These are phyloP conservation scores for Netelia inedita DNA, from an alignment of 2,888 invertebrate species.

Conservation along the genomic window DNA sequence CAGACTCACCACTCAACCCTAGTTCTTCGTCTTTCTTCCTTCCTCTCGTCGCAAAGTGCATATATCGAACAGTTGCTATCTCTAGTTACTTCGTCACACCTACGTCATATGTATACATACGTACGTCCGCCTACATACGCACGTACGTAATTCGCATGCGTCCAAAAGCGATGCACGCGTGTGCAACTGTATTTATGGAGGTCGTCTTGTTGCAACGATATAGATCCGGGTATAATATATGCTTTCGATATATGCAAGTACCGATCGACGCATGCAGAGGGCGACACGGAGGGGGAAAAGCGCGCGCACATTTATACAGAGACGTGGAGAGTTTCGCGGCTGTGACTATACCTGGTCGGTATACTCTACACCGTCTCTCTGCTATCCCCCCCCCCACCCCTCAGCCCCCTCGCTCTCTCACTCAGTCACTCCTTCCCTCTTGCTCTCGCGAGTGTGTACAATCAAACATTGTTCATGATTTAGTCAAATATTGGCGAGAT, in stretches of 20 bases:
- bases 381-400: conserved; percentile 3
- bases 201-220: conserved; percentile 51
- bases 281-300: conserved; percentile 26
- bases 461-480: conserved; percentile 85
- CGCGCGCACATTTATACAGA: conserved; percentile 40
- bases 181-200: conserved; percentile 37
- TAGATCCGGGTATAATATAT: conserved; percentile 44
- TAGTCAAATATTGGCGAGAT: conserved; percentile 85
- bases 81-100: conserved; percentile 36
- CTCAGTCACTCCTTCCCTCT: conserved; percentile 38
- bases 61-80: conserved; percentile 60
- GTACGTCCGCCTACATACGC: conserved; percentile 49
- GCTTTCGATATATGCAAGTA: conserved; percentile 6
- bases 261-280: conserved; percentile 17
- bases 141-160: neutral
- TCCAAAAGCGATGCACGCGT: conserved; percentile 8
- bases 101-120: neutral
- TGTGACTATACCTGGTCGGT: conserved; percentile 58
- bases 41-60: conserved; percentile 40
- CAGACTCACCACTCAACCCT: conserved; percentile 51
- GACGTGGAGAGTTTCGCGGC: conserved; percentile 59
- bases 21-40: conserved; percentile 46
- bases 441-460: conserved; percentile 78
- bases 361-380: conserved; percentile 21
- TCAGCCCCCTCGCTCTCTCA: neutral